Evolutionary conservation across 1,140 invertebrate genomes (phyloP), one percentile per base, ranked within the genome.

Genomic region (Heliconius nattereri): DNA sequence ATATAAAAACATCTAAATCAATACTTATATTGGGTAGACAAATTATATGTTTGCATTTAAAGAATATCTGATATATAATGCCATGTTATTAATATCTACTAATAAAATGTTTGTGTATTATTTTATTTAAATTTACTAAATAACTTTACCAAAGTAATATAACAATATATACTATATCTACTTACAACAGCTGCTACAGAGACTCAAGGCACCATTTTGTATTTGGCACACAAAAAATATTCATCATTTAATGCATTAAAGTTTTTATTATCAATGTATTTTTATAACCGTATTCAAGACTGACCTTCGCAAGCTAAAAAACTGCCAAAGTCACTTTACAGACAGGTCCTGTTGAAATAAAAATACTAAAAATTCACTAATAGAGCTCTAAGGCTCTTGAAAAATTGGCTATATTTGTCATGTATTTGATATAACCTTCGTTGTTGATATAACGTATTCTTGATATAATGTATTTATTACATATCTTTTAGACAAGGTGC

Each of bases 301-400:
- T 75, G 79, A 78, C 79, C 79, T 81, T 81, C 3, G 60, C 60
- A 29, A 26, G 60, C 23, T 9, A 66, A 66, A 66, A 66, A 66
- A 66, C 76, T 54, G 75, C 35, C 82, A 80, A 84, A 79, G 78
- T 83, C 81, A 85, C 84, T 83, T 85, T 83, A 78, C 73, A 66
- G 78, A 76, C 78, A 78, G 75, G 71, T 80, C 75, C 49, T 74
- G 40, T 49, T 66, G 0, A 66, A 66, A 66, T 29, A 66, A 66
- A 66, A 66, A 66, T 66, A 66, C 2, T 66, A 9, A 29, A 29
- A 66, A 29, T 66, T 29, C 26, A 66, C 23, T 66, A 66, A 66
- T 66, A 66, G 60, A 29, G 60, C 11, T 66, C 26, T 7, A 16
- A 29, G 26, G 5, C 5, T 7, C 20, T 16, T 57, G 54, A 11